These are phyloP conservation scores for Otis tarda DNA, from an alignment of 2,113 vertebrate genomes.

Conservation along the genomic window DNA sequence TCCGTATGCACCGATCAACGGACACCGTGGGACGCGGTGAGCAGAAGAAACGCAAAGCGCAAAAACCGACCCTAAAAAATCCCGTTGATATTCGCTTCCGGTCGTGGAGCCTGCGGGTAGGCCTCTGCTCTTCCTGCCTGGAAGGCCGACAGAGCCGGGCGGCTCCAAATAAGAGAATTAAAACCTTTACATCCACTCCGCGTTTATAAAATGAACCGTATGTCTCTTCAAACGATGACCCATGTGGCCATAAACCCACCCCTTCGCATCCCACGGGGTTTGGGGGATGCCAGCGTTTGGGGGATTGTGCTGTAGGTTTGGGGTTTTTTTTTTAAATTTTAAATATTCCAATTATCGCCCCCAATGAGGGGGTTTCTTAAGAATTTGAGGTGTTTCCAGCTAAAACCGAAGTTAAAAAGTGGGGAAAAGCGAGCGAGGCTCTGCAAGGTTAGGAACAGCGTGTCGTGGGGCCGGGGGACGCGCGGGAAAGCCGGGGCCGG, in stretches of 20 bases:
- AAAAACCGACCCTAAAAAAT: not conserved
- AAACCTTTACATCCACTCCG: not conserved
- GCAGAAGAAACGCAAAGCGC: not conserved
- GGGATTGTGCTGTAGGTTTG: not conserved
- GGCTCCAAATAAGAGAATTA: not conserved
- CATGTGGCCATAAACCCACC: not conserved
- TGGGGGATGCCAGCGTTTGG: not conserved
- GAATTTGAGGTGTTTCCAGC: not conserved
- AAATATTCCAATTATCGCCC: not conserved
- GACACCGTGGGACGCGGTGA: fast-evolving
- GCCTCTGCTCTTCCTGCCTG: not conserved
- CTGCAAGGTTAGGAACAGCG: not conserved
- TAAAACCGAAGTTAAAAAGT: not conserved
- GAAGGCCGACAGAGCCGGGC: not conserved
- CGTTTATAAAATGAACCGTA: not conserved
- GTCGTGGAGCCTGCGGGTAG: fast-evolving
- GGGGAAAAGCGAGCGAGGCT: not conserved
- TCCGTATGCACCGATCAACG: fast-evolving
- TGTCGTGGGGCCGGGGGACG: not conserved
- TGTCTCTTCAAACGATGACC: not conserved
- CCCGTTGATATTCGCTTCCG: not conserved
- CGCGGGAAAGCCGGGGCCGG: not conserved
- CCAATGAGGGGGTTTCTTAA: fast-evolving
- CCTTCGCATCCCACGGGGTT: not conserved
- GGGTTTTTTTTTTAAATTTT: not conserved